Conservation (phyloP, 2,888 invertebrate species). For the Patella pellucida region DNA sequence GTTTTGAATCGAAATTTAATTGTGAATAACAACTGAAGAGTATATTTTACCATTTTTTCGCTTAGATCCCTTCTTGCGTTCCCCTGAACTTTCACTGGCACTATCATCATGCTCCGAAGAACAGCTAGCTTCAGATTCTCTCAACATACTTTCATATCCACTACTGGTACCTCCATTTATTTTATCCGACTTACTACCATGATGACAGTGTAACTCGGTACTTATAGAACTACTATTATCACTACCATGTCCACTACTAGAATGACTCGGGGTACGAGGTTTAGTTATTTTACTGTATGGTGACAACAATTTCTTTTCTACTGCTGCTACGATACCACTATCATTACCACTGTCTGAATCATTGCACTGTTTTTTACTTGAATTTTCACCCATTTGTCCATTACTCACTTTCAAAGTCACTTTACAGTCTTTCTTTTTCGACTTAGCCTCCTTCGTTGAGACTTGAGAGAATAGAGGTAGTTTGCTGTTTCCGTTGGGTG, state of each 20-base stretch:
- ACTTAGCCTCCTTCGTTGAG: slow-evolving; percentile 49
- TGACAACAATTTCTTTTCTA: slow-evolving; percentile 64
- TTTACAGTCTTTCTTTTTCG: slow-evolving; percentile 55
- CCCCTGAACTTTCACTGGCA: slow-evolving; percentile 66
- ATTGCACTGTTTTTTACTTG: slow-evolving; percentile 28
- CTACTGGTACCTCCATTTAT: slow-evolving; percentile 78
- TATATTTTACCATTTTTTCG: slow-evolving; percentile 47
- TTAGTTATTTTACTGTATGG: slow-evolving; percentile 71
- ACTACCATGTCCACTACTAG: slow-evolving; percentile 72
- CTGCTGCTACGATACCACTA: slow-evolving; percentile 63
- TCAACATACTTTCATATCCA: slow-evolving; percentile 90
- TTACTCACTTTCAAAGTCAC: slow-evolving; percentile 40
- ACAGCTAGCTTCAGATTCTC: slow-evolving; percentile 87
- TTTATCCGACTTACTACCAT: slow-evolving; percentile 61
- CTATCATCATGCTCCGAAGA: slow-evolving; percentile 75
- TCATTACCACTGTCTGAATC: slow-evolving; percentile 70
- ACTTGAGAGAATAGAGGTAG: slow-evolving; percentile 19
- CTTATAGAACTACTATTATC: slow-evolving; percentile 66
- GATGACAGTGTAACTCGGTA: slow-evolving; percentile 54
- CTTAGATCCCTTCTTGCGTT: slow-evolving; percentile 60
- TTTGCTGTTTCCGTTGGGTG: slow-evolving; percentile 11
- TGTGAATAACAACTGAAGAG: neutral
- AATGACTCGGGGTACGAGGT: slow-evolving; percentile 67
- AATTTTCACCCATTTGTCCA: slow-evolving; percentile 39
- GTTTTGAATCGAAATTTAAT: neutral